Evolutionary conservation across 2,797 vertebrate species (phyloP).

Genomic region (Esox masquinongy): DNA sequence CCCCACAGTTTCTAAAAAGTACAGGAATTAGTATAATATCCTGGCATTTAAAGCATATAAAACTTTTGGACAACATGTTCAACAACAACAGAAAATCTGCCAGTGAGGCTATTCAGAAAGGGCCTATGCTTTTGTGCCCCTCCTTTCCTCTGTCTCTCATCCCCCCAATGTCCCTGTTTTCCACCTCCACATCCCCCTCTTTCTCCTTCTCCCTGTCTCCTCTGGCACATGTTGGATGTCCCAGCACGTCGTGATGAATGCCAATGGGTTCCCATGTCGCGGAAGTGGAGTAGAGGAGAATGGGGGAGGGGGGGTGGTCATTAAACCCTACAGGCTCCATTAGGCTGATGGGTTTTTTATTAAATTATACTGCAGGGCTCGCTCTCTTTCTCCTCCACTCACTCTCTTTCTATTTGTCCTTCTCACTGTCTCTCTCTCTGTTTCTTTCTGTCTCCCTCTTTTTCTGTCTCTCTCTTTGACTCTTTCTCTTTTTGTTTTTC

Average conservation of each 20-base stretch:
- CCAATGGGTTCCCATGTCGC: constrained; percentile 8
- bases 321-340: constrained; percentile 10
- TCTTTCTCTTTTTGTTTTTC: not conserved
- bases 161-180: not conserved
- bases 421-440: not conserved
- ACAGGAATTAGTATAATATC: too few species aligned
- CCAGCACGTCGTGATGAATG: constrained; percentile 9
- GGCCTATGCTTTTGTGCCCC: not conserved
- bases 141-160: not conserved
- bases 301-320: not conserved
- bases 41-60: too few species aligned
- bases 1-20: too few species aligned
- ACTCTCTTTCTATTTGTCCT: not conserved
- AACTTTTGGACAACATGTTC: too few species aligned
- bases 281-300: not conserved
- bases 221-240: not conserved
- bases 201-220: not conserved
- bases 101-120: too few species aligned
- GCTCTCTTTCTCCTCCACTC: not conserved
- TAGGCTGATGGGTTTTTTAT: constrained; percentile 56
- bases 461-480: not conserved
- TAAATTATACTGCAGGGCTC: constrained; percentile 44
- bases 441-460: not conserved
- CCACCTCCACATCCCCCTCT: not conserved
- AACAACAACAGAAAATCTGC: too few species aligned